A percentile compares a stretch with the other conserved stretches of the same genome.
phyloP scores from a whole-genome alignment of 1,140 invertebrate species.

The Nautilus pompilius region DNA sequence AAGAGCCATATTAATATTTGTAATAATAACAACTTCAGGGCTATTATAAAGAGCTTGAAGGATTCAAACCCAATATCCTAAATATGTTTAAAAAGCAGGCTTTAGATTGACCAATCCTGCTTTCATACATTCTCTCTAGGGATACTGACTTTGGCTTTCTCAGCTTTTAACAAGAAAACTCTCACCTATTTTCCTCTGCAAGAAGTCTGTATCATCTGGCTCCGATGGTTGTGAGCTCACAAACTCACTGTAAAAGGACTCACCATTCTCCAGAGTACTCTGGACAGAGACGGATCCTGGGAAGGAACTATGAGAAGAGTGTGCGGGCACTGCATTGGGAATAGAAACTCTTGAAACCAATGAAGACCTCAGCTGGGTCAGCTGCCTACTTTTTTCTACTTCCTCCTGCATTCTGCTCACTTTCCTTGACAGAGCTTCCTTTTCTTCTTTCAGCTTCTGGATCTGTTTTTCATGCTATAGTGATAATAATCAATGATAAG shows the following conservation, averaged over 20 bases:
- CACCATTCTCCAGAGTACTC: neutral
- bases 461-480: conserved; percentile 30
- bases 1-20: too few relatives aligned
- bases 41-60: too few relatives aligned
- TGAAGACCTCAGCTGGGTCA: neutral
- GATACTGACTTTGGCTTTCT: too few relatives aligned
- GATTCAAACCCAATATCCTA: too few relatives aligned
- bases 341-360: neutral
- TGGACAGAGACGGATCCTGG: neutral
- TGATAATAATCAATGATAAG: too few relatives aligned
- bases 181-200: conserved; percentile 46
- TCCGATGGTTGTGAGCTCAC: conserved; percentile 38
- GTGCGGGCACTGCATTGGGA: neutral
- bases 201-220: conserved; percentile 26
- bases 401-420: conserved; percentile 33
- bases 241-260: conserved; percentile 11
- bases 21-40: too few relatives aligned
- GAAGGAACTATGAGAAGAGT: neutral
- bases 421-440: conserved; percentile 40
- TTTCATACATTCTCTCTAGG: too few relatives aligned
- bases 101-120: too few relatives aligned
- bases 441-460: conserved; percentile 34
- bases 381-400: conserved; percentile 9
- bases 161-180: neutral
- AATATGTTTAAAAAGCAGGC: too few relatives aligned